Evolutionary conservation across 2,113 vertebrate genomes (phyloP), one percentile per base, ranked within the genome.

Genomic region (Hiodon alosoides): DNA sequence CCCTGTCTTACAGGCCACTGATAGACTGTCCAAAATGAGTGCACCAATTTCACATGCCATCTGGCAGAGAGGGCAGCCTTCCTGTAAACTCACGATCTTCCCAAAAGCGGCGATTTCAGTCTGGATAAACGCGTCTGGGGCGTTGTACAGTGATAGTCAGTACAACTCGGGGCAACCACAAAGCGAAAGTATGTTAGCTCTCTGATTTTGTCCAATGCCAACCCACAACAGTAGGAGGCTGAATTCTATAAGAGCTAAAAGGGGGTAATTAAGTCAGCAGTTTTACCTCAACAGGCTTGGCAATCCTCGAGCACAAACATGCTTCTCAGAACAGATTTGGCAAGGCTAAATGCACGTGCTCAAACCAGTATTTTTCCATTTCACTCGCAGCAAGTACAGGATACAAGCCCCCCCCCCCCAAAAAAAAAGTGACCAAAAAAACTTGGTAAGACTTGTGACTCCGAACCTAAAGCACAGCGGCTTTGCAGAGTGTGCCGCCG

Each of bases 301-400:
- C 9, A 11, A 48, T 48, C 46, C 10, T 66, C 64, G 7, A 66
- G 64, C 64, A 46, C 31, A 11, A 11, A 66, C 64, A 66, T 11
- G 64, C 64, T 46, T 48, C 64, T 66, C 54, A 57, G 9, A 11
- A 13, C 31, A 66, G 31, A 7, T 10, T 59, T 14, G 14, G 67
- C 8, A 6, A 50, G 11, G 52, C 67, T 51, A 75, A 73, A 51
- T 50, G 50, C 51, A 61, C 52, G 13, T 46, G 51, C 52, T 16
- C 68, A 67, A 10, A 31, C n/a, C 31, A 60, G 53, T 62, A 69
- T 31, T 65, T 76, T 52, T 70, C 53, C 77, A 60, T 11, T 51
- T 31, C 1, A 6, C 14, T 13, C 11, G 50, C 9, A 7, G 31
- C 13, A 0, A 7, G 69, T 51, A 62, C 1, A 72, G 16, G 54